Conservation (phyloP, 2,888 invertebrate genomes). For the Leucozona laternaria region DNA sequence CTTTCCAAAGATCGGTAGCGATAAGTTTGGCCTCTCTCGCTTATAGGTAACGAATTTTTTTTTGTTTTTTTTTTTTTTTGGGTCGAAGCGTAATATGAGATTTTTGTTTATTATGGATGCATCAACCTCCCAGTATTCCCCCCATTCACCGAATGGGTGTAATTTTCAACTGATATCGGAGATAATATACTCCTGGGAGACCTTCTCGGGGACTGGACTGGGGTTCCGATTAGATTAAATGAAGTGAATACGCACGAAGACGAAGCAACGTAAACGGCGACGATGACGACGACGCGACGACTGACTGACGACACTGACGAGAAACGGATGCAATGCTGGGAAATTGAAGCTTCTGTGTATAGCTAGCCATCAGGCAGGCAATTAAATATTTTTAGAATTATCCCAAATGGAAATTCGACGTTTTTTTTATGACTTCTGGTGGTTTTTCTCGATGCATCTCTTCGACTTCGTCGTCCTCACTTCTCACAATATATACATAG, state of each 20-base stretch:
- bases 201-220: slow-evolving; percentile 40
- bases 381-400: slow-evolving; percentile 67
- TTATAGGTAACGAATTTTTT: slow-evolving; percentile 8
- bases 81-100: slow-evolving; percentile 61
- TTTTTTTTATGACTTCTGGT: slow-evolving; percentile 32
- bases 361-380: slow-evolving; percentile 42
- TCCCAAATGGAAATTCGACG: slow-evolving; percentile 68
- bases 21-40: slow-evolving; percentile 45
- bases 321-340: slow-evolving; percentile 34
- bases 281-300: background rate
- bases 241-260: slow-evolving; percentile 42
- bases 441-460: slow-evolving; percentile 7
- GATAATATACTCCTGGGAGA: slow-evolving; percentile 74
- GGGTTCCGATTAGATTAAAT: slow-evolving; percentile 56
- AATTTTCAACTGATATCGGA: slow-evolving; percentile 60
- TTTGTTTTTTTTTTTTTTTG: slow-evolving; percentile 25
- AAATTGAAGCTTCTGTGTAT: slow-evolving; percentile 68
- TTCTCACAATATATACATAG: no score
- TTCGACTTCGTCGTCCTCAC: background rate
- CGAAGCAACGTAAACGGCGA: background rate
- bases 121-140: slow-evolving; percentile 15
- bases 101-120: slow-evolving; percentile 60
- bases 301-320: slow-evolving; percentile 4
- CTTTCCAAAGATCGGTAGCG: slow-evolving; percentile 63
- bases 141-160: slow-evolving; percentile 13